Conservation (phyloP, 2,113 vertebrate genomes). For the Sardina pilchardus region DNA sequence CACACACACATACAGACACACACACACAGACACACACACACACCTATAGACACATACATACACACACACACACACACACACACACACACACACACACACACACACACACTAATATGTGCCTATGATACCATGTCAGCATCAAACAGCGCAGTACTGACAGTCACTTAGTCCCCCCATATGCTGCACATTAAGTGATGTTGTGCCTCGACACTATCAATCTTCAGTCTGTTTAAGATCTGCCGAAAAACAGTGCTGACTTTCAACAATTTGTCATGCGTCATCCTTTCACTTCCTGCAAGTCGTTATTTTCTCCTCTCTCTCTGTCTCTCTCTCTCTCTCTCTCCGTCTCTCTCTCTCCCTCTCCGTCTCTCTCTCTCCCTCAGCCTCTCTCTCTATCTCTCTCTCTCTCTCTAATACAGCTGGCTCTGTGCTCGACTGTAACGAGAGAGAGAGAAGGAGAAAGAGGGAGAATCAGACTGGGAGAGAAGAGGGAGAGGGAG, state of each 20-base stretch:
- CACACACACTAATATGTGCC: not conserved
- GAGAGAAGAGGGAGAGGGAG: too few species aligned
- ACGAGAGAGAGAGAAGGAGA: not conserved
- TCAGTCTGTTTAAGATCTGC: conserved; percentile 35
- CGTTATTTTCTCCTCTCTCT: conserved; percentile 44
- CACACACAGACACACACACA: not conserved
- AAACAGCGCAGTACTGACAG: not conserved
- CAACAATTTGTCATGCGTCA: conserved; percentile 43
- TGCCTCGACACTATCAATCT: not conserved
- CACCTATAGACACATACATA: not conserved
- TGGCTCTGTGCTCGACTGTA: not conserved
- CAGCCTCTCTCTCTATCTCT: too few species aligned
- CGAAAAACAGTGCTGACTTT: not conserved
- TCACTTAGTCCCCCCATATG: not conserved
- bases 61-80: too few species aligned
- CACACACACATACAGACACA: not conserved
- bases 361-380: conserved; percentile 12
- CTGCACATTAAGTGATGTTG: not conserved
- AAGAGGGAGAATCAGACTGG: too few species aligned
- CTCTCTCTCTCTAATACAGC: not conserved
- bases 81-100: too few species aligned
- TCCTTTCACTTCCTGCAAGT: conserved; percentile 32
- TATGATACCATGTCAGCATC: not conserved
- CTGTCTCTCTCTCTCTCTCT: conserved; percentile 2
- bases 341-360: not conserved